These are phyloP conservation scores for Ladona fulva DNA, from an alignment of 1,140 invertebrate genomes.

Conservation along the genomic window DNA sequence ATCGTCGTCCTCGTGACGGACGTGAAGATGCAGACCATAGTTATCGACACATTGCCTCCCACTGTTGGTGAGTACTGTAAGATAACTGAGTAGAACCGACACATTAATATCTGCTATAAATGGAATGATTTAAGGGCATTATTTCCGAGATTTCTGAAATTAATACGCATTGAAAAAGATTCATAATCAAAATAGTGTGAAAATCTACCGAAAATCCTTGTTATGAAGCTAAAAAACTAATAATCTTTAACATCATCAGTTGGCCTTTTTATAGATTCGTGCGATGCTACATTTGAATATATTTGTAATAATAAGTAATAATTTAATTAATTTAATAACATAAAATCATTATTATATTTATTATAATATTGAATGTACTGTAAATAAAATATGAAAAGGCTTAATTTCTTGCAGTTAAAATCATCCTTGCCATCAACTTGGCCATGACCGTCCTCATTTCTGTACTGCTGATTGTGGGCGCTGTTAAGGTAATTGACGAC, in stretches of 20 bases:
- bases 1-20: constrained; percentile 43
- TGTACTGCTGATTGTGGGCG: constrained; percentile 59
- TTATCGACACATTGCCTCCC: constrained; percentile 49
- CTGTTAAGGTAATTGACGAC: constrained; percentile 54
- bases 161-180: too few species aligned
- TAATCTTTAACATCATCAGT: too few species aligned
- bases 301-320: too few species aligned
- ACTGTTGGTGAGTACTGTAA: constrained; percentile 31
- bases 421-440: constrained; percentile 69
- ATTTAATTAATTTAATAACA: background rate
- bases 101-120: background rate
- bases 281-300: too few species aligned
- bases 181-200: too few species aligned
- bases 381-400: constrained; percentile 17
- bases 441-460: constrained; percentile 72
- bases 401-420: constrained; percentile 48
- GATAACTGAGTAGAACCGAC: background rate
- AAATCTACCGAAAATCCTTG: too few species aligned
- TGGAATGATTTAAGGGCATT: too few species aligned
- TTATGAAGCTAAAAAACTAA: too few species aligned
- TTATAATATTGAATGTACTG: background rate
- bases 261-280: too few species aligned
- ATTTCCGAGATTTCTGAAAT: too few species aligned
- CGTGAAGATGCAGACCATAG: constrained; percentile 59
- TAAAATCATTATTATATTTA: background rate